Conservation (phyloP, 2,797 vertebrate genomes). For the Avahi laniger region DNA sequence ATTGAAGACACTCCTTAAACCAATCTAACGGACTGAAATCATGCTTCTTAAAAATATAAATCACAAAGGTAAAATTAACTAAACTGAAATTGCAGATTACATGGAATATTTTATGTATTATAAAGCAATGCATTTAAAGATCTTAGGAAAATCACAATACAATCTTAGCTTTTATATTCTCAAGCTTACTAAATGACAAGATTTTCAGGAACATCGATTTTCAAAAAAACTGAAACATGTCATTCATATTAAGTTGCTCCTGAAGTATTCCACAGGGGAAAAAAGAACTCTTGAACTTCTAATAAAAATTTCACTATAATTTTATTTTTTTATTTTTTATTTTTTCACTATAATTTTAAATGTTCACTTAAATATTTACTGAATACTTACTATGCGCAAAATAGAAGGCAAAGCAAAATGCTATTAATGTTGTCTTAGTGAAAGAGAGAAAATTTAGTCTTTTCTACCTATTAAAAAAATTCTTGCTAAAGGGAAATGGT, state of each 20-base stretch:
- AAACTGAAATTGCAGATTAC: background rate
- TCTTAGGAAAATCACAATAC: background rate
- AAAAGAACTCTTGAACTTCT: background rate
- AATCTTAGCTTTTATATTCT: constrained; percentile 46
- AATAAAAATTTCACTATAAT: constrained; percentile 11
- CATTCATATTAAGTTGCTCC: background rate
- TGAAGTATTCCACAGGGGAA: background rate
- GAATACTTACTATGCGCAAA: background rate
- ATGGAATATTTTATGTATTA: background rate
- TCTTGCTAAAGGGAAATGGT: background rate
- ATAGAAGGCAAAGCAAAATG: constrained; percentile 32
- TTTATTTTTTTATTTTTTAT: too few relatives aligned
- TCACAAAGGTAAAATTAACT: constrained; percentile 2
- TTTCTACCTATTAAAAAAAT: background rate
- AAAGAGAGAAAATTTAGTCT: background rate
- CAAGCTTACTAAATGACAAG: constrained; percentile 8
- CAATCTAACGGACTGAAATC: constrained; percentile 16
- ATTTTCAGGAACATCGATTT: background rate
- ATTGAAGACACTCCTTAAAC: background rate
- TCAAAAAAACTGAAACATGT: background rate
- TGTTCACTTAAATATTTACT: constrained; percentile 32
- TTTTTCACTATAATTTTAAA: constrained; percentile 40
- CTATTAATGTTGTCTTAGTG: background rate
- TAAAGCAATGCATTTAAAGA: constrained; percentile 8
- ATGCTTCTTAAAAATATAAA: background rate